Percentiles rank a stretch among this genome's conserved stretches.
Evolutionary conservation across 2,888 invertebrate species (phyloP).

Genomic region (Megamerina dolium): DNA sequence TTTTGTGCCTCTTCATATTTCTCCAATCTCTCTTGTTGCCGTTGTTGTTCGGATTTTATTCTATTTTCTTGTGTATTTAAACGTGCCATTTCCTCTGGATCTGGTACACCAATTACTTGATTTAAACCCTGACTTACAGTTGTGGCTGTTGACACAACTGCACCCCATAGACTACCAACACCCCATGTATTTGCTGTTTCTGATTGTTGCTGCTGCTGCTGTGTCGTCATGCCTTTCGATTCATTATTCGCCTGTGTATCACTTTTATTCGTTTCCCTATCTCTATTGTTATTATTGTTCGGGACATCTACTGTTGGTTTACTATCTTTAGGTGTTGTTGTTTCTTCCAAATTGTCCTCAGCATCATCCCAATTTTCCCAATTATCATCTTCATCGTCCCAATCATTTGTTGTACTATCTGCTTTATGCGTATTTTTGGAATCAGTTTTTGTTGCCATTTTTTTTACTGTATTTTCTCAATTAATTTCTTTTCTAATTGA

Average conservation of each 20-base stretch:
- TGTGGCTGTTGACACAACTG: slow-evolving; percentile 69
- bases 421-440: slow-evolving; percentile 3
- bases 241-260: background rate
- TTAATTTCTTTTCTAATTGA: too few relatives aligned
- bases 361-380: slow-evolving; percentile 44
- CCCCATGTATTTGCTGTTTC: background rate
- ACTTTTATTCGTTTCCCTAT: slow-evolving; percentile 9
- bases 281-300: background rate
- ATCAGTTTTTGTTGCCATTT: slow-evolving; percentile 15
- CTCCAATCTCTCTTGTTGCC: slow-evolving; percentile 1
- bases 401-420: slow-evolving; percentile 21
- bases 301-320: background rate
- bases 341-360: slow-evolving; percentile 22
- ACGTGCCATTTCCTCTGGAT: slow-evolving; percentile 70
- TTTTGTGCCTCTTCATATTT: slow-evolving; percentile 5
- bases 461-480: too few relatives aligned
- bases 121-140: slow-evolving; percentile 82
- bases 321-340: background rate
- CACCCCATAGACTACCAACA: slow-evolving; percentile 34
- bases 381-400: slow-evolving; percentile 37
- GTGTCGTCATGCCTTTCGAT: background rate
- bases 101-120: slow-evolving; percentile 74
- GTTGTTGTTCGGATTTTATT: background rate
- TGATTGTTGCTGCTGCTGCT: background rate
- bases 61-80: slow-evolving; percentile 38